These are phyloP conservation scores for Capitulum mitella DNA, from an alignment of 2,888 invertebrate species.

Conservation along the genomic window DNA sequence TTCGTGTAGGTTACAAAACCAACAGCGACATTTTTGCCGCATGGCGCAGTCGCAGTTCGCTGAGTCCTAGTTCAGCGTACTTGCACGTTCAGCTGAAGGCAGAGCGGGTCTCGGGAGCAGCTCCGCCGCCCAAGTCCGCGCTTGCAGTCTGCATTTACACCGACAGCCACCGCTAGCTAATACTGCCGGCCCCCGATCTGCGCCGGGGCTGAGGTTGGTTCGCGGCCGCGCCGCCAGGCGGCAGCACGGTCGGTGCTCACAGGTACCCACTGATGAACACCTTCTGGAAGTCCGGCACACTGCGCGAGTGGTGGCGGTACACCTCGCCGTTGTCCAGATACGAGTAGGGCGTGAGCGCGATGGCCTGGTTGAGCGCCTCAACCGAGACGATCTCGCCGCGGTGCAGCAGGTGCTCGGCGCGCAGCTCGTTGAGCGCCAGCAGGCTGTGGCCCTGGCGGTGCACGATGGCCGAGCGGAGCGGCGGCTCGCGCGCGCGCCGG, in stretches of 20 bases:
- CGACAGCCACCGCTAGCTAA: background rate
- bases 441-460: slow-evolving; percentile 16
- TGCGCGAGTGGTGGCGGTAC: slow-evolving; percentile 25
- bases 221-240: background rate
- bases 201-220: background rate
- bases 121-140: too few relatives aligned
- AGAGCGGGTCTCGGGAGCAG: too few relatives aligned
- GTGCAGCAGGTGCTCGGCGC: background rate
- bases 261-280: slow-evolving; percentile 35
- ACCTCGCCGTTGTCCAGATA: slow-evolving; percentile 23
- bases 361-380: slow-evolving; percentile 20
- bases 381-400: slow-evolving; percentile 1
- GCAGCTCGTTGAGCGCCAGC: slow-evolving; percentile 6
- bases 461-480: background rate
- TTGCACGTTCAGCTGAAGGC: too few relatives aligned
- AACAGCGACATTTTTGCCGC: too few relatives aligned
- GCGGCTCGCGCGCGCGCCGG: background rate
- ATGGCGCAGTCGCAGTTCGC: too few relatives aligned
- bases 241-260: slow-evolving; percentile 15
- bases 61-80: too few relatives aligned
- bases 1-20: too few relatives aligned
- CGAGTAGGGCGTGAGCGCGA: slow-evolving; percentile 16
- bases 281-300: slow-evolving; percentile 33
- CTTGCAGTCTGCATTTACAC: too few relatives aligned
- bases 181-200: background rate